Base-by-base conservation (phyloP, 1,140 invertebrate species). In the Thalassaphorura encarpata region DNA sequence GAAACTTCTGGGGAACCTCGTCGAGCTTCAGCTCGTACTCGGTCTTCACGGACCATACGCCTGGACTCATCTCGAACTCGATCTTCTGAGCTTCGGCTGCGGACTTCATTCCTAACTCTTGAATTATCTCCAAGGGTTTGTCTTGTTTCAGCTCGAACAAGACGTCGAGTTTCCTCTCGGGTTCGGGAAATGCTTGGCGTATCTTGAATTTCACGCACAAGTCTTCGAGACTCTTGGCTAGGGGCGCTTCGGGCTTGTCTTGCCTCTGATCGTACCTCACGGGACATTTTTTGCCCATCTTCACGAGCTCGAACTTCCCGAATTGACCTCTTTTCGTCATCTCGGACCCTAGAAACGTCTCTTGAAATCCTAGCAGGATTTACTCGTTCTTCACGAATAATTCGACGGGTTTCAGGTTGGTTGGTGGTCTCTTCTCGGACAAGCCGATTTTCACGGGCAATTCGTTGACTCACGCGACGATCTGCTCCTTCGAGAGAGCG, bases 291-390 rank as follows among this genome's bases (percentile, higher is more conserved):
- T 15, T 28, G 6, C 16, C 28, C 21, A 13, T 50, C 33, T 23
- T 45, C 49, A 13, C 49, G 56, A 28, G 31, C 52, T 36, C 33
- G 26, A 16, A 26, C 33, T 4, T 33, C 48, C n/a, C n/a, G n/a
- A n/a, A n/a, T n/a, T n/a, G n/a, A n/a, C n/a, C n/a, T n/a, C n/a
- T n/a, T n/a, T n/a, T n/a, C n/a, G n/a, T n/a, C n/a, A n/a, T n/a
- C n/a, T n/a, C n/a, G n/a, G n/a, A n/a, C n/a, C n/a, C n/a, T n/a
- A n/a, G n/a, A n/a, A n/a, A n/a, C n/a, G n/a, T n/a, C n/a, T n/a
- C n/a, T n/a, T n/a, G n/a, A n/a, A n/a, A n/a, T n/a, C n/a, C n/a
- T n/a, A n/a, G n/a, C n/a, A n/a, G n/a, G n/a, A n/a, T n/a, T n/a
- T n/a, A n/a, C n/a, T n/a, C n/a, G n/a, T n/a, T n/a, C n/a, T n/a